Base-by-base conservation (phyloP, 1,140 invertebrate genomes). In the Armadillidium nasatum region DNA sequence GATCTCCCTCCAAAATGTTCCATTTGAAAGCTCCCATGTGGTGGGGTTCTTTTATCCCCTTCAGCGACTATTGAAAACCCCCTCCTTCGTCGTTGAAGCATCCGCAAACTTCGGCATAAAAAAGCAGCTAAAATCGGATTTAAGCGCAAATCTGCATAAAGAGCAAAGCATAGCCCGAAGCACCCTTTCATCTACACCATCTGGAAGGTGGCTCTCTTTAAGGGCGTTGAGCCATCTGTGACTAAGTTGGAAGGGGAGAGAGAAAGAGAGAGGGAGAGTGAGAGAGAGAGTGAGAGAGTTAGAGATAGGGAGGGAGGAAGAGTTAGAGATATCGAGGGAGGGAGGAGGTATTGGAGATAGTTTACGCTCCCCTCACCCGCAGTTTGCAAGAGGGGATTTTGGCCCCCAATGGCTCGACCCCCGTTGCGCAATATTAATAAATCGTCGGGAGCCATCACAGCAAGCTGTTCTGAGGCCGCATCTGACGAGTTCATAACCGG, bases 351-450 rank as follows among this genome's bases (percentile, higher is more conserved):
- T 60, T 60, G 11, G 50, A 60, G 50, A 60, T 60, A 60, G 50
- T 60, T 60, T 60, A 19, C 50, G 50, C 50, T 60, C 50, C 50
- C 50, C 50, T 60, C 50, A 60, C 50, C 19, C 50, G 19, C 50
- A 33, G 33, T 33, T 33, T 60, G 50, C 50, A 15, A 19, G 11
- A 60, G 50, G 50, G 50, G 50, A 19, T 13, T 19, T 60, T 7
- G 19, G 7, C 50, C 50, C 50, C 50, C 50, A 13, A 15, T 60
- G 11, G 50, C 19, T 60, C 50, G 11, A 60, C 50, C 19, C 50
- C 50, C 50, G 19, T 60, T 60, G 50, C 50, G 50, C 50, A 60
- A 60, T 60, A 60, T 60, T 60, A 60, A 60, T 60, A 60, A 60
- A 60, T 60, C 50, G 50, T 60, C 50, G 50, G 50, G 19, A 19